Conservation (phyloP, 2,113 vertebrate species). For the Oostethus manadensis region DNA sequence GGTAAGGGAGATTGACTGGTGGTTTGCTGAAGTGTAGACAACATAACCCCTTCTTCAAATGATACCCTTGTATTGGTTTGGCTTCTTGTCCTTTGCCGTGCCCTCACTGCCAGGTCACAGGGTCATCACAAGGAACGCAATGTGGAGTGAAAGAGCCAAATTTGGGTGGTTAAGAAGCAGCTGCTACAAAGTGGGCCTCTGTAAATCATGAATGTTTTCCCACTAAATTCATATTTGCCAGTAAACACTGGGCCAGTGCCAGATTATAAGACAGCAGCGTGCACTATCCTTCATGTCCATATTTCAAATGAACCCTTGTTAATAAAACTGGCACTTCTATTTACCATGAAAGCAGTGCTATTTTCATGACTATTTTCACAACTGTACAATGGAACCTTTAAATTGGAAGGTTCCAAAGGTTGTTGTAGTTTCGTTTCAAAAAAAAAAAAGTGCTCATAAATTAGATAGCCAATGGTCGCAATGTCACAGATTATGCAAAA, state of each 20-base stretch:
- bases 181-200: slow-evolving; percentile 15
- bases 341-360: neutral
- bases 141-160: slow-evolving; percentile 22
- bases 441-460: no score
- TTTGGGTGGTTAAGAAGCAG: slow-evolving; percentile 24
- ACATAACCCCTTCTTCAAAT: slow-evolving; percentile 41
- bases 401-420: no score
- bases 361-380: neutral
- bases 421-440: no score
- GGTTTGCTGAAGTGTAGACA: slow-evolving; percentile 21
- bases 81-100: slow-evolving; percentile 35
- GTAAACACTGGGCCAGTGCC: slow-evolving; percentile 4
- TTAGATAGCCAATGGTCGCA: no score
- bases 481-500: no score
- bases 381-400: neutral
- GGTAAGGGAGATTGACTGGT: slow-evolving; percentile 3
- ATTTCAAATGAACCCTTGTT: neutral
- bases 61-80: slow-evolving; percentile 43
- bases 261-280: slow-evolving; percentile 2
- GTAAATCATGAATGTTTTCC: slow-evolving; percentile 19
- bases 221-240: slow-evolving; percentile 9
- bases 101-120: slow-evolving; percentile 43
- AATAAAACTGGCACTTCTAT: neutral
- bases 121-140: slow-evolving; percentile 4
- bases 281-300: neutral